Evolutionary conservation across 1,140 invertebrate genomes (phyloP).

Genomic region (Hylaeus anthracinus): DNA sequence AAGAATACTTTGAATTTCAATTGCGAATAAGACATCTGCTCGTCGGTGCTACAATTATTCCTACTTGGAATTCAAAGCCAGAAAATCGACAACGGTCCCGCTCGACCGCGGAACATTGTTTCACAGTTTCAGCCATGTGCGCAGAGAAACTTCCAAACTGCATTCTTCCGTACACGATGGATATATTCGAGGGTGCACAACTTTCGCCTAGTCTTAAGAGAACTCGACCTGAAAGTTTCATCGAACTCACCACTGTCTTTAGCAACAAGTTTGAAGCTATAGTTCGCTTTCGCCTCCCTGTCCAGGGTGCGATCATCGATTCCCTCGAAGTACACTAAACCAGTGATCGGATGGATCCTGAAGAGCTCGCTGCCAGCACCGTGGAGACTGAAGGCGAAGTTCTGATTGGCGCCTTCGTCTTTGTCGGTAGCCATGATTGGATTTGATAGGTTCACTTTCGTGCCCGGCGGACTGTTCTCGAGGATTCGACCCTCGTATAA

Average conservation of each 20-base stretch:
- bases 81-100: background rate
- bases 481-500: slow-evolving; percentile 89
- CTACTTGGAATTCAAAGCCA: too few species aligned
- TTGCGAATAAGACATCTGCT: too few species aligned
- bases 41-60: too few species aligned
- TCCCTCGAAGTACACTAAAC: slow-evolving; percentile 84
- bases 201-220: too few species aligned
- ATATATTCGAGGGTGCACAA: background rate
- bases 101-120: background rate
- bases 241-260: slow-evolving; percentile 83
- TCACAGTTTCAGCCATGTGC: background rate
- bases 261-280: slow-evolving; percentile 87
- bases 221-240: background rate
- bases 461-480: slow-evolving; percentile 89
- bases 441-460: slow-evolving; percentile 86
- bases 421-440: slow-evolving; percentile 87
- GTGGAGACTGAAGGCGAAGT: slow-evolving; percentile 87
- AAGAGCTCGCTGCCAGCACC: slow-evolving; percentile 90
- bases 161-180: background rate
- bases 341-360: slow-evolving; percentile 86
- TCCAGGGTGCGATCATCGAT: slow-evolving; percentile 82
- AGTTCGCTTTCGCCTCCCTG: slow-evolving; percentile 86
- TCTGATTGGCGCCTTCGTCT: slow-evolving; percentile 89
- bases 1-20: too few species aligned
- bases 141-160: background rate